These are phyloP conservation scores for Trachelus troglodyta DNA, from an alignment of 2,888 invertebrate species.

Conservation along the genomic window DNA sequence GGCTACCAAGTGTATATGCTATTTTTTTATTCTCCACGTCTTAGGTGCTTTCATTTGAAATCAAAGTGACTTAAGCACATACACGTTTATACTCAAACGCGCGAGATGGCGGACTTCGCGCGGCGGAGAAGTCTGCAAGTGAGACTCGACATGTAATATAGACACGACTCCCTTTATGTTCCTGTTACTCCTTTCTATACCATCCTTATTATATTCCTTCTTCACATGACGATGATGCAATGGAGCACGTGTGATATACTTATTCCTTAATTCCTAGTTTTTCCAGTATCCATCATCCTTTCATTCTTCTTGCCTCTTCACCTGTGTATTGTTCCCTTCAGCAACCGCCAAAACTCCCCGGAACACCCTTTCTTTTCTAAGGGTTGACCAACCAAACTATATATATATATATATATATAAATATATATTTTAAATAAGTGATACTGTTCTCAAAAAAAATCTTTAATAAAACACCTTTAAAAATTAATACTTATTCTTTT, in stretches of 20 bases:
- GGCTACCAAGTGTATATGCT: not conserved
- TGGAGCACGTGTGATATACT: slow-evolving; percentile 2
- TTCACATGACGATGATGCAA: slow-evolving; percentile 1
- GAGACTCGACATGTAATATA: slow-evolving; percentile 56
- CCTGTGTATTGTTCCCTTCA: slow-evolving; percentile 24
- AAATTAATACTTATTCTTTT: slow-evolving; percentile 26
- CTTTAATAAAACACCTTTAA: slow-evolving; percentile 54
- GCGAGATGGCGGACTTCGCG: slow-evolving; percentile 24
- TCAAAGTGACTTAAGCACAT: not conserved
- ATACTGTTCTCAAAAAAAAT: slow-evolving; percentile 41
- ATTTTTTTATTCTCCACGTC: not conserved
- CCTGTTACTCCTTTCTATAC: slow-evolving; percentile 11
- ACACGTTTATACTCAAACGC: slow-evolving; percentile 11
- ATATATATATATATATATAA: slow-evolving; percentile 34
- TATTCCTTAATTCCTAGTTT: slow-evolving; percentile 22
- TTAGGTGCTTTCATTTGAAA: not conserved
- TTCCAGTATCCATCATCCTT: slow-evolving; percentile 20
- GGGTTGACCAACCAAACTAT: slow-evolving; percentile 33
- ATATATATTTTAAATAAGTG: slow-evolving; percentile 37
- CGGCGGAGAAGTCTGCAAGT: slow-evolving; percentile 37
- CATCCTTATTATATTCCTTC: slow-evolving; percentile 26
- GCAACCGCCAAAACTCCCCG: slow-evolving; percentile 37
- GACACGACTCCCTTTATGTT: slow-evolving; percentile 35
- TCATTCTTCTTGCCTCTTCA: slow-evolving; percentile 13
- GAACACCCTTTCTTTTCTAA: slow-evolving; percentile 23